A percentile compares a stretch with the other conserved stretches of the same genome.
phyloP scores from a whole-genome alignment of 2,113 vertebrate genomes.

The Ctenodactylus gundi region DNA sequence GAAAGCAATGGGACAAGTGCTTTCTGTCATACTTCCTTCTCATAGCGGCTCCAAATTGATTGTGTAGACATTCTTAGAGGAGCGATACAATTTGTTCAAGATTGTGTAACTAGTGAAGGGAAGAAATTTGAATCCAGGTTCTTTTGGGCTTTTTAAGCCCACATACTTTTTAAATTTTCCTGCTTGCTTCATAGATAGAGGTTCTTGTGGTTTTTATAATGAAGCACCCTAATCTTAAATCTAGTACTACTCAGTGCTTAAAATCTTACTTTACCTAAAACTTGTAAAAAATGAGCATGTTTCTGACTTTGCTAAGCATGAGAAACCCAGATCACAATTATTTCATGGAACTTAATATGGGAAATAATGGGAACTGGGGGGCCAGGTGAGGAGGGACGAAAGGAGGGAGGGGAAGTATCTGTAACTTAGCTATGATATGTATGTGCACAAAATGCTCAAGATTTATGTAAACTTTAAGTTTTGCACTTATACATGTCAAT shows the following conservation, averaged over 20 bases:
- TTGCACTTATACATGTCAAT: no score
- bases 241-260: constrained; percentile 5
- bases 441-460: no score
- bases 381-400: no score
- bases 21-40: not conserved
- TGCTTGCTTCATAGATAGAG: not conserved
- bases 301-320: no score
- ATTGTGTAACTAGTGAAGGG: not conserved
- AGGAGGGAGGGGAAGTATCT: no score
- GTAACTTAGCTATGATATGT: no score
- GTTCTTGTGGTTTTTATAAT: constrained; percentile 33
- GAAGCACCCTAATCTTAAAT: constrained; percentile 28
- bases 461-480: no score
- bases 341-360: no score
- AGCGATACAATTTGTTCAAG: not conserved
- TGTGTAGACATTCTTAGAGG: not conserved
- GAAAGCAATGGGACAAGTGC: not conserved
- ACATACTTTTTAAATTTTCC: not conserved
- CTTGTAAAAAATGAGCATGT: not conserved
- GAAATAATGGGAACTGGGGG: no score
- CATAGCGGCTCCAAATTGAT: not conserved
- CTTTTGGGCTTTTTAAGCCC: not conserved
- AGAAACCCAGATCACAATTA: no score
- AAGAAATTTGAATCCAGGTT: constrained; percentile 1
- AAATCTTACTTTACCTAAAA: constrained; percentile 36